Evolutionary conservation across 1,140 invertebrate species (phyloP).

Genomic region (Aphaenogaster floridana): DNA sequence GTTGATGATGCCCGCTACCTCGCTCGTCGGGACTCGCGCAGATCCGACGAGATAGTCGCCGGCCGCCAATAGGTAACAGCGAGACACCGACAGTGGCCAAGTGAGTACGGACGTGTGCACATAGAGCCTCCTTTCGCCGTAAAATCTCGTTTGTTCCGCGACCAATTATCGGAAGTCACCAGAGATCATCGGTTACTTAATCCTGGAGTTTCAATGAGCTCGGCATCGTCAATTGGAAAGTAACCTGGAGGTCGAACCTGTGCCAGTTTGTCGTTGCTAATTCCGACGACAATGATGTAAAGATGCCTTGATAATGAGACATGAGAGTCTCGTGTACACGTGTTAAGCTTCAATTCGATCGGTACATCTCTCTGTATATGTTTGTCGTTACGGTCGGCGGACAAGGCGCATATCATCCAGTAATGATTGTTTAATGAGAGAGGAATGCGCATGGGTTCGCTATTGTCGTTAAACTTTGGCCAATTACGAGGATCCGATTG

Average conservation of each 20-base stretch:
- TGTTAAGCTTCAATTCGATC: conserved; percentile 32
- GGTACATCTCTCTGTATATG: background rate
- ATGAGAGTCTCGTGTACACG: background rate
- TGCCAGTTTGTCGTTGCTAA: background rate
- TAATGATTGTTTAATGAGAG: conserved; percentile 50
- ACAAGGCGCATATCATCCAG: background rate
- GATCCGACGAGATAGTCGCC: conserved; percentile 28
- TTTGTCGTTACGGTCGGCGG: conserved; percentile 5
- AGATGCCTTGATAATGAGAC: background rate
- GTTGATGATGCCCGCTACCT: conserved; percentile 35
- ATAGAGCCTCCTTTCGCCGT: conserved; percentile 60
- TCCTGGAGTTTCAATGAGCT: background rate
- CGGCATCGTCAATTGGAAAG: background rate
- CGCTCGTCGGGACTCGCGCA: conserved; percentile 58
- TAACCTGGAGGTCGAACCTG: background rate
- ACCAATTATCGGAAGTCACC: background rate
- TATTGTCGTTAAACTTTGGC: conserved; percentile 28
- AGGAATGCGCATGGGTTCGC: conserved; percentile 13
- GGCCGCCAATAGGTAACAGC: conserved; percentile 46
- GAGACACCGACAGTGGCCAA: conserved; percentile 47
- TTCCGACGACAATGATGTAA: conserved; percentile 13
- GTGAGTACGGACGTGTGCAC: conserved; percentile 57
- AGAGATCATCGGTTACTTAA: conserved; percentile 1
- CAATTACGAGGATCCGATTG: conserved; percentile 42
- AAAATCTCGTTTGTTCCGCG: conserved; percentile 23